These are phyloP conservation scores for Petroica traversi DNA, from an alignment of 2,113 vertebrate species.

Conservation along the genomic window DNA sequence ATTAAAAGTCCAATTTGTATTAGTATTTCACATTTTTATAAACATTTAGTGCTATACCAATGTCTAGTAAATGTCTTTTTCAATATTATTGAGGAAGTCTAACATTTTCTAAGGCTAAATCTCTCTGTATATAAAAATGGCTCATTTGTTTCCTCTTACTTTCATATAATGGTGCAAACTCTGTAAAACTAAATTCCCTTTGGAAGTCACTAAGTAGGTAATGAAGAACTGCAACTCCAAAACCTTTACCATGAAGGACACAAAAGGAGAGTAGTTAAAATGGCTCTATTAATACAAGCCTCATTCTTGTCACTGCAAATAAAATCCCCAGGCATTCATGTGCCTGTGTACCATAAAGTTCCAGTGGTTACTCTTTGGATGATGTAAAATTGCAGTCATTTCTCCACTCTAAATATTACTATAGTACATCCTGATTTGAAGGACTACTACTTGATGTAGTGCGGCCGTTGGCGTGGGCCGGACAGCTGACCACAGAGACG, in stretches of 20 bases:
- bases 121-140: neutral
- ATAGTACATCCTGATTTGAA: neutral
- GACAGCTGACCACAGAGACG: too few species aligned
- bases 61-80: neutral
- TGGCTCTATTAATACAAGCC: neutral
- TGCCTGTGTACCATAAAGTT: neutral
- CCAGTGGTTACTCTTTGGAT: neutral
- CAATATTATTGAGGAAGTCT: neutral
- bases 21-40: neutral
- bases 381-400: neutral
- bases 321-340: neutral
- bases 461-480: too few species aligned
- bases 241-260: neutral
- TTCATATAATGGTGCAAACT: neutral
- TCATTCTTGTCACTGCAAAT: neutral
- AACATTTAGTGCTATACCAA: neutral
- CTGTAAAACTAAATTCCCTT: neutral
- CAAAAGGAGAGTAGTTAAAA: neutral
- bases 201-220: neutral
- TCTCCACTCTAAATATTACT: neutral
- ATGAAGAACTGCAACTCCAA: neutral
- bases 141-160: neutral
- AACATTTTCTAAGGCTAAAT: neutral
- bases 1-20: neutral
- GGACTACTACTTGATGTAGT: neutral